Conservation (phyloP, 92 coral and sea anemone genomes). For the Isaurus tuberculatus region DNA sequence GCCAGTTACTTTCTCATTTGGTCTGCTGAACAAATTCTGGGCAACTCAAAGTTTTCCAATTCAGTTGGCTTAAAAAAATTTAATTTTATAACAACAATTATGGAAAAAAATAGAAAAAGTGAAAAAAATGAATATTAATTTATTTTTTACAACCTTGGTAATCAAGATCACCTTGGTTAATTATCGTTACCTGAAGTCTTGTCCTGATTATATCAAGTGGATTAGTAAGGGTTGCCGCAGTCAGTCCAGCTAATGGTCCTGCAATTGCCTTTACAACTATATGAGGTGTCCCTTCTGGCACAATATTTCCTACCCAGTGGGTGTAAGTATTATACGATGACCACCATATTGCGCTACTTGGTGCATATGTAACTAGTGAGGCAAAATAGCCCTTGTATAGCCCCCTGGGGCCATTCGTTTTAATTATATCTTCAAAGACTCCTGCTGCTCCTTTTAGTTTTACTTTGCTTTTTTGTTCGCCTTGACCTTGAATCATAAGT, state of each 20-base stretch:
- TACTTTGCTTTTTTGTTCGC: slow-evolving; percentile 65
- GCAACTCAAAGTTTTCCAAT: too few relatives aligned
- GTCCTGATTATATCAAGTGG: slow-evolving; percentile 95
- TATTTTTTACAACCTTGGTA: too few relatives aligned
- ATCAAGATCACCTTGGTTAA: too few relatives aligned
- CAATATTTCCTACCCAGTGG: slow-evolving; percentile 81
- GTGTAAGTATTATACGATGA: slow-evolving; percentile 87
- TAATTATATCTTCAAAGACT: slow-evolving; percentile 69
- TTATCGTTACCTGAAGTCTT: slow-evolving; percentile 93
- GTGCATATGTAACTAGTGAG: slow-evolving; percentile 93
- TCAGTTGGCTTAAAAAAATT: too few relatives aligned
- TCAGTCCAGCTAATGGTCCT: slow-evolving; percentile 91
- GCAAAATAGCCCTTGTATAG: slow-evolving; percentile 90
- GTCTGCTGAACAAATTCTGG: too few relatives aligned
- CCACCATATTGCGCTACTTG: slow-evolving; percentile 99
- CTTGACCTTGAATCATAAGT: slow-evolving; percentile 90
- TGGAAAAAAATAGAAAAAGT: too few relatives aligned
- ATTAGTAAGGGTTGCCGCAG: slow-evolving; percentile 91
- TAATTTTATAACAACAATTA: too few relatives aligned
- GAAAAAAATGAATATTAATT: too few relatives aligned
- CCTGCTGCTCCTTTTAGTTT: slow-evolving; percentile 80
- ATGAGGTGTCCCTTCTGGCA: slow-evolving; percentile 89
- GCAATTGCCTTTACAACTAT: slow-evolving; percentile 84
- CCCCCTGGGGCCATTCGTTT: slow-evolving; percentile 70
- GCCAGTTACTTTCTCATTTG: too few relatives aligned